phyloP scores from a whole-genome alignment of 2,797 vertebrate genomes.

The Gambelia wislizenii region DNA sequence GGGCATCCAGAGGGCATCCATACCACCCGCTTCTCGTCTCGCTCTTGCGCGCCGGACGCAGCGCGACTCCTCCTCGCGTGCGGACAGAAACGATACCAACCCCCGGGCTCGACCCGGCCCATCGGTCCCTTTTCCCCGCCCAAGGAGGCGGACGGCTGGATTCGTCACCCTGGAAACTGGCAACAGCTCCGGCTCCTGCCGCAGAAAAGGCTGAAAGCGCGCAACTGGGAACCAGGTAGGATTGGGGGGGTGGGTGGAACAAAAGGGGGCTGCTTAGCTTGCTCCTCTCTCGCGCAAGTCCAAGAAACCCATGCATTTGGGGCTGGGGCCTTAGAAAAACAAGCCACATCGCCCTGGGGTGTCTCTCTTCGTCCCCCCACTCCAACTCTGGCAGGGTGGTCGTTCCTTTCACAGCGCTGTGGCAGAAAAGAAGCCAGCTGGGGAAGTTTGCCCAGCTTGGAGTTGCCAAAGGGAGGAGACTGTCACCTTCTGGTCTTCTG shows the following conservation, averaged over 20 bases:
- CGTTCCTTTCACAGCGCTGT: neutral
- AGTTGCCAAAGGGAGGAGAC: neutral
- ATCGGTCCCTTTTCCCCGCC: too few relatives aligned
- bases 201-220: neutral
- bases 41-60: too few relatives aligned
- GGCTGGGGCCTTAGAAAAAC: too few relatives aligned
- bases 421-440: neutral
- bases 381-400: too few relatives aligned
- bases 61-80: neutral
- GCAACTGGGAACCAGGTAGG: neutral
- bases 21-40: too few relatives aligned
- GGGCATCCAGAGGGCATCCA: too few relatives aligned
- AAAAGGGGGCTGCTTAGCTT: neutral
- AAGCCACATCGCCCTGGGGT: too few relatives aligned
- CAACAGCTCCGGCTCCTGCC: neutral
- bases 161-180: neutral
- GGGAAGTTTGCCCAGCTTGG: neutral
- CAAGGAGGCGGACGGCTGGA: neutral
- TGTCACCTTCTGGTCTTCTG: neutral
- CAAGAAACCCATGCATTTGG: too few relatives aligned
- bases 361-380: too few relatives aligned
- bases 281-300: neutral
- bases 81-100: too few relatives aligned
- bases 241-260: accelerated
- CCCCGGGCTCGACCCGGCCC: neutral